phyloP scores from a whole-genome alignment of 2,888 invertebrate genomes.

The Synergus gifuensis region DNA sequence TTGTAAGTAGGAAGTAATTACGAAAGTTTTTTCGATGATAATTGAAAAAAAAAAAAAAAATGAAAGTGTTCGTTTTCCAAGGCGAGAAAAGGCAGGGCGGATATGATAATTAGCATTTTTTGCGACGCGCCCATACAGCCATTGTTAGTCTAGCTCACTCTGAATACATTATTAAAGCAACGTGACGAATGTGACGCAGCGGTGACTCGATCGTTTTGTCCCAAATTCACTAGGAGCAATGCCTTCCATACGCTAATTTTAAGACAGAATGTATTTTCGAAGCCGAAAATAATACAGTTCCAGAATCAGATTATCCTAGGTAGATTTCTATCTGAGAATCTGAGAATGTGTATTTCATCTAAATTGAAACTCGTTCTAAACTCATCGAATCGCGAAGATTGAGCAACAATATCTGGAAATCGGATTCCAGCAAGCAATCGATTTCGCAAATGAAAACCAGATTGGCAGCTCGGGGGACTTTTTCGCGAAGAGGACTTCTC shows the following conservation, averaged over 20 bases:
- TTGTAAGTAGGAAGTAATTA: not conserved
- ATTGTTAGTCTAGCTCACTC: slow-evolving; percentile 66
- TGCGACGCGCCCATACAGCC: slow-evolving; percentile 67
- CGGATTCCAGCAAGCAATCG: not conserved
- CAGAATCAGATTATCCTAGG: too few species aligned
- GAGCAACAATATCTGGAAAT: slow-evolving; percentile 3
- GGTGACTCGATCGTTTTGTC: slow-evolving; percentile 67
- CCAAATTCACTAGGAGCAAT: slow-evolving; percentile 54
- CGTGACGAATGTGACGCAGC: slow-evolving; percentile 55
- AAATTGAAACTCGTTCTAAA: not conserved
- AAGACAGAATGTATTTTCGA: not conserved
- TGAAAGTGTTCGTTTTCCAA: slow-evolving; percentile 44
- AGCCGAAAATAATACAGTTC: not conserved
- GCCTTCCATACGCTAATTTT: not conserved
- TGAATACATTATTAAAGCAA: slow-evolving; percentile 69
- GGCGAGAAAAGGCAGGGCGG: slow-evolving; percentile 58
- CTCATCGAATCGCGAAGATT: not conserved
- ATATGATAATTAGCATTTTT: slow-evolving; percentile 63
- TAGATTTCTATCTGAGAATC: not conserved
- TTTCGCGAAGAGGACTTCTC: slow-evolving; percentile 8
- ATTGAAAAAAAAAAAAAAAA: not conserved
- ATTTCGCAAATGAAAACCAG: slow-evolving; percentile 33
- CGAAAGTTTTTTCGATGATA: not conserved
- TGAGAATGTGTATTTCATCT: not conserved
- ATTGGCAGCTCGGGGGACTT: slow-evolving; percentile 4